phyloP scores from a whole-genome alignment of 2,113 vertebrate species.

The Formicarius rufipectus region DNA sequence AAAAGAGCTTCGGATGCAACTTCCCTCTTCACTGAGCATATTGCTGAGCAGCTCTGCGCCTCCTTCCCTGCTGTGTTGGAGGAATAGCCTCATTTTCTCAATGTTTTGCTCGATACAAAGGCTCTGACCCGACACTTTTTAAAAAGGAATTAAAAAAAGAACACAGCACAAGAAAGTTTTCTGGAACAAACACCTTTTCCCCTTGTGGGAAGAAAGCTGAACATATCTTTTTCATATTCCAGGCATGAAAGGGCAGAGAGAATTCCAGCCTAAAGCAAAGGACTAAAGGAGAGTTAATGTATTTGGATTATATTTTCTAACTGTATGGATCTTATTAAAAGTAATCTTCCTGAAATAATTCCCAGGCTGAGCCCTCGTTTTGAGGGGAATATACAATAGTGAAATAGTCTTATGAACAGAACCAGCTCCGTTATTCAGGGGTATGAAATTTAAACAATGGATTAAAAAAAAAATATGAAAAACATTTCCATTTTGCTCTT shows the following conservation, averaged over 20 bases:
- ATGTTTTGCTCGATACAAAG: neutral
- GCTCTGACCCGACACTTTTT: neutral
- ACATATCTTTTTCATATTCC: neutral
- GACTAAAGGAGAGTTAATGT: neutral
- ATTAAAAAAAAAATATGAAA: neutral
- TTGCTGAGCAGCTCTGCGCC: rapidly evolving
- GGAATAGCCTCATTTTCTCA: neutral
- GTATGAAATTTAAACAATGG: neutral
- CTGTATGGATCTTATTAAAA: neutral
- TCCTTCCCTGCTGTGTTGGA: neutral
- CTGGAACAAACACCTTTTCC: neutral
- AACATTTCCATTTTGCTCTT: neutral
- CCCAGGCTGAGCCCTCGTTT: neutral
- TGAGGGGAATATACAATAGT: neutral
- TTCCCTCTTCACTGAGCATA: neutral
- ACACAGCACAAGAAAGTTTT: rapidly evolving
- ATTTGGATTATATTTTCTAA: neutral
- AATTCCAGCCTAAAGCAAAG: neutral
- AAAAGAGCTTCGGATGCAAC: neutral
- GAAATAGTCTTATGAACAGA: neutral
- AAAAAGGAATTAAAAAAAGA: too few species aligned
- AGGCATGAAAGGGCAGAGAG: neutral
- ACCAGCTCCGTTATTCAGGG: neutral
- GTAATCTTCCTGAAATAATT: neutral
- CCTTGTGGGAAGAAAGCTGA: neutral